Percentiles rank a stretch among this genome's conserved stretches.
phyloP scores from a whole-genome alignment of 2,888 invertebrate species.

The Chrysotoxum bicinctum region DNA sequence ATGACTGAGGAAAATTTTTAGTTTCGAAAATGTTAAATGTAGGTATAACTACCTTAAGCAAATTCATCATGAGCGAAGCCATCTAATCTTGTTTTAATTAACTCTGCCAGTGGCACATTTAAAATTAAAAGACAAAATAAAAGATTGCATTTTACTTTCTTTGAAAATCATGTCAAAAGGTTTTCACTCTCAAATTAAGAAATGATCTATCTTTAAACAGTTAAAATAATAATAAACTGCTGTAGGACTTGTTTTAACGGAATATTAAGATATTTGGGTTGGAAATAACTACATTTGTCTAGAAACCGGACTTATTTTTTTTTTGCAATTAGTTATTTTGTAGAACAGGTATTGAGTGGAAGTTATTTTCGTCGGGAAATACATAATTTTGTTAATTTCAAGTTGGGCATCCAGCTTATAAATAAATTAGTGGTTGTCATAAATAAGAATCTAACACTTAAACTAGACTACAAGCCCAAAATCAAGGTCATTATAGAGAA shows the following conservation, averaged over 20 bases:
- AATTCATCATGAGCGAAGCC: background rate
- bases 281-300: slow-evolving; percentile 34
- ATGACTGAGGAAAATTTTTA: background rate
- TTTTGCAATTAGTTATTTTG: background rate
- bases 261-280: slow-evolving; percentile 35
- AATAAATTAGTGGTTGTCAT: background rate
- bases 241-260: slow-evolving; percentile 20
- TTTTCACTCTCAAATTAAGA: slow-evolving; percentile 52
- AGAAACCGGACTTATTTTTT: background rate
- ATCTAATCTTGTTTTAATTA: slow-evolving; percentile 37
- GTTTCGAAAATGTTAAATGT: background rate
- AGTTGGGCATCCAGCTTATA: background rate
- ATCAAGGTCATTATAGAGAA: background rate
- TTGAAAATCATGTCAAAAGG: slow-evolving; percentile 28
- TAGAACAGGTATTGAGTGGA: background rate
- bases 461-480: background rate
- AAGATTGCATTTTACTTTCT: slow-evolving; percentile 52
- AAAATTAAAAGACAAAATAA: slow-evolving; percentile 13
- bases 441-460: background rate
- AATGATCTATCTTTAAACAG: background rate
- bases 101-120: slow-evolving; percentile 4
- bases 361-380: background rate
- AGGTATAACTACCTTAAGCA: background rate
- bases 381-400: background rate
- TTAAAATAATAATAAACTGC: slow-evolving; percentile 17